Evolutionary conservation across 2,888 invertebrate genomes (phyloP).

Genomic region (Neuroscelio doddi): DNA sequence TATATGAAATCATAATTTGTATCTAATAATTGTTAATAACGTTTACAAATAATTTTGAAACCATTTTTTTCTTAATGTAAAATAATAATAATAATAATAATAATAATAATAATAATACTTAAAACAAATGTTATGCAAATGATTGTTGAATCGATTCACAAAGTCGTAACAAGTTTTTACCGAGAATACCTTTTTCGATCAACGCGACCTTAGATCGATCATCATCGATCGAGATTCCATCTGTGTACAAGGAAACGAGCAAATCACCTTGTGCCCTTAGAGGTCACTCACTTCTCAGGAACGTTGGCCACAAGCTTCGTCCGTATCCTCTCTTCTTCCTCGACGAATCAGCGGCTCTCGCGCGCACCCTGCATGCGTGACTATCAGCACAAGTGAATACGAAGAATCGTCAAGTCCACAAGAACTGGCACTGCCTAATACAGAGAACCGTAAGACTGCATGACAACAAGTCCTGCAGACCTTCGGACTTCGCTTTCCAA

Average conservation of each 20-base stretch:
- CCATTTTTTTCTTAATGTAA: too few relatives aligned
- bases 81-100: too few relatives aligned
- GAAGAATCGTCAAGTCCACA: constrained; percentile 57
- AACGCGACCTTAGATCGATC: constrained; percentile 33
- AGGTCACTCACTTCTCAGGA: constrained; percentile 65
- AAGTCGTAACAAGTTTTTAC: constrained; percentile 11
- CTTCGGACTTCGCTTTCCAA: background rate
- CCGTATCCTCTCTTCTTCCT: constrained; percentile 16
- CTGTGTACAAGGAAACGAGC: constrained; percentile 60
- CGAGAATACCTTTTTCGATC: background rate
- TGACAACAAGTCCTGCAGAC: constrained; percentile 14
- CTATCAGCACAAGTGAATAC: constrained; percentile 51
- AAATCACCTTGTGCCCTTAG: constrained; percentile 53
- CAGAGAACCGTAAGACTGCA: constrained; percentile 63
- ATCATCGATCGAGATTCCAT: constrained; percentile 53
- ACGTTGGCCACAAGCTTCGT: constrained; percentile 22
- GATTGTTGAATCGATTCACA: constrained; percentile 8
- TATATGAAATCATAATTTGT: too few relatives aligned
- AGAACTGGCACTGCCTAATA: constrained; percentile 68
- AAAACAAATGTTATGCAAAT: too few relatives aligned
- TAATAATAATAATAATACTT: too few relatives aligned
- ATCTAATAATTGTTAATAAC: too few relatives aligned
- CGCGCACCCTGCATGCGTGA: constrained; percentile 33
- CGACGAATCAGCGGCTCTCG: background rate
- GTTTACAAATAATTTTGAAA: too few relatives aligned